Conservation (phyloP, 2,888 invertebrate species). For the Caenorhabditis doughertyi region DNA sequence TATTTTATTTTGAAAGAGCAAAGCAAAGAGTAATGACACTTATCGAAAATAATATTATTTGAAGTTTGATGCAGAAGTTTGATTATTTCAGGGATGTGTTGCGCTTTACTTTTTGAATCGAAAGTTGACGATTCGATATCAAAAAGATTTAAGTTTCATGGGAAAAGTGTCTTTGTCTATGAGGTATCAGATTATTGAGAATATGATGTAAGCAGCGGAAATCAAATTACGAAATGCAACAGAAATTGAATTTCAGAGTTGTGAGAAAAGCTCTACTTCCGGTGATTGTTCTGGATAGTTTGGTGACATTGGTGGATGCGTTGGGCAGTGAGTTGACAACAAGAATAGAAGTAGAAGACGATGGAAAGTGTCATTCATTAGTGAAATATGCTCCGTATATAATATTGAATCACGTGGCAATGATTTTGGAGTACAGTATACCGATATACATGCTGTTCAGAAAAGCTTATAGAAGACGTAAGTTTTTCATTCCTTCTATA, state of each 20-base stretch:
- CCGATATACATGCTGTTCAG: slow-evolving; percentile 46
- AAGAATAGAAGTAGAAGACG: not conserved
- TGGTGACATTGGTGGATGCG: slow-evolving; percentile 43
- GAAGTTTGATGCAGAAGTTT: not conserved
- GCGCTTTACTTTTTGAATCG: slow-evolving; percentile 48
- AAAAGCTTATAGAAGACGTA: slow-evolving; percentile 36
- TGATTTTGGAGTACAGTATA: slow-evolving; percentile 48
- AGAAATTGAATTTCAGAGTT: slow-evolving; percentile 19
- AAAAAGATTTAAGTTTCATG: slow-evolving; percentile 37
- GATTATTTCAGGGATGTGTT: slow-evolving; percentile 29
- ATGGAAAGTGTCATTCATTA: slow-evolving; percentile 21
- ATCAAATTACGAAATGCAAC: not conserved
- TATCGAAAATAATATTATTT: not conserved
- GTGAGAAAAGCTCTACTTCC: slow-evolving; percentile 56
- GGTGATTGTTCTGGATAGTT: slow-evolving; percentile 44
- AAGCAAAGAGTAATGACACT: not conserved
- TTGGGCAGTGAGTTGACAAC: slow-evolving; percentile 27
- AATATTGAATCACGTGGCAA: slow-evolving; percentile 29
- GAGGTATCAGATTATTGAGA: slow-evolving; percentile 58
- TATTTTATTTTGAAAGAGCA: too few relatives aligned
- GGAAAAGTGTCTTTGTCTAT: slow-evolving; percentile 39
- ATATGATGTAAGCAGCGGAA: slow-evolving; percentile 44
- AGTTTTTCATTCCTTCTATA: too few relatives aligned
- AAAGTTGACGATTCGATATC: slow-evolving; percentile 38
- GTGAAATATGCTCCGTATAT: slow-evolving; percentile 37